Evolutionary conservation across 2,888 invertebrate species (phyloP), one percentile per base, ranked within the genome.

Genomic region (Ramazzottius varieornatus): DNA sequence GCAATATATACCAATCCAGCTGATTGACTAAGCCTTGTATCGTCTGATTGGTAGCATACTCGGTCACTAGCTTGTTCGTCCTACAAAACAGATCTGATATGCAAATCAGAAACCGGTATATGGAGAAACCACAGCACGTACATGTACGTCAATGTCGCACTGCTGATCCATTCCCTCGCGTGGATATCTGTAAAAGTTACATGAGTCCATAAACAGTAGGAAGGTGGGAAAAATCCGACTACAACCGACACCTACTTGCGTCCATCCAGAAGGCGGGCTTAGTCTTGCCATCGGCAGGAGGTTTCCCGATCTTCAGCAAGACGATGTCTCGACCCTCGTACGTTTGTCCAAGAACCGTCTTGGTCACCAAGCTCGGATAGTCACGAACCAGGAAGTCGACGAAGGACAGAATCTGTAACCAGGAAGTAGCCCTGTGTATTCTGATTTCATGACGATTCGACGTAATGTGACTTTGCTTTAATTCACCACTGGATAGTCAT

Each of bases 161-260:
- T 72, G 1, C 73, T 69, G 2, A 74, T 72, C 75, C 75, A 75
- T 68, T 75, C 75, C 63, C 75, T 66, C 32, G 73, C 73, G 67
- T 75, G 75, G 4, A 74, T 72, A 16, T 74, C 75, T 1, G 72
- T 73, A 63, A 74, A 74, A 20, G 74, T 70, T 67, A 73, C 72
- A 2, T 40, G 40, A 74, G 69, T 13, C 68, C 70, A 29, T 66
- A 67, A n/a, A n/a, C n/a, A n/a, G n/a, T n/a, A n/a, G n/a, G n/a
- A n/a, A n/a, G n/a, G n/a, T n/a, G n/a, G n/a, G n/a, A n/a, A n/a
- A n/a, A n/a, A n/a, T n/a, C n/a, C n/a, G n/a, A n/a, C n/a, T 40
- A 40, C 40, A 40, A 40, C 20, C 40, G 40, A 40, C 4, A 54
- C 54, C 4, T 54, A 54, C 54, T 8, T 16, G 54, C 20, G 29